Evolutionary conservation across 2,888 invertebrate genomes (phyloP).

Genomic region (Stenchaetothrips biformis): DNA sequence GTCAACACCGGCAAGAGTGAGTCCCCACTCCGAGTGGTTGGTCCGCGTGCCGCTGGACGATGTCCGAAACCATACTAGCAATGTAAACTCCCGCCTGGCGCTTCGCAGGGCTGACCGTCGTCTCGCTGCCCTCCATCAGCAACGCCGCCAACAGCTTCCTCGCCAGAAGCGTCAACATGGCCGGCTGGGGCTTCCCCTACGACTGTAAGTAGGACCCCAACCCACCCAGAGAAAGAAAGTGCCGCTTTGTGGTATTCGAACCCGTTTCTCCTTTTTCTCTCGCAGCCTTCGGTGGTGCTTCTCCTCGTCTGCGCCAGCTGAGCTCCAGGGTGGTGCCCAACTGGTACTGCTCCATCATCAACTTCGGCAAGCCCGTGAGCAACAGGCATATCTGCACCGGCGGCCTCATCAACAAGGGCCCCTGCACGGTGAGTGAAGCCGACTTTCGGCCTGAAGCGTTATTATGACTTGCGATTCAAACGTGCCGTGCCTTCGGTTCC

Average conservation of each 20-base stretch:
- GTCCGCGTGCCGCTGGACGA: too few relatives aligned
- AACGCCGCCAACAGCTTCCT: not conserved
- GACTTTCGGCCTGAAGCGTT: too few relatives aligned
- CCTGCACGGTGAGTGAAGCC: not conserved
- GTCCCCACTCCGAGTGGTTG: too few relatives aligned
- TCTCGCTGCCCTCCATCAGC: not conserved
- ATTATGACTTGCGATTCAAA: too few relatives aligned
- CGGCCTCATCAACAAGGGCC: conserved; percentile 6
- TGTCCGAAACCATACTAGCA: too few relatives aligned
- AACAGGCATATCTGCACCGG: not conserved
- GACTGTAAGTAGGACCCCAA: not conserved
- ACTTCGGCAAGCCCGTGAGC: not conserved
- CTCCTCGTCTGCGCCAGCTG: not conserved
- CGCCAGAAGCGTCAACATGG: not conserved
- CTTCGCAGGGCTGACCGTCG: not conserved
- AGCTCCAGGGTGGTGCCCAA: conserved; percentile 7
- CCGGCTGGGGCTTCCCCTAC: conserved; percentile 9
- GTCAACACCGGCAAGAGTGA: not conserved
- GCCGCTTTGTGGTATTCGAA: too few relatives aligned
- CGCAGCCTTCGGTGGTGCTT: not conserved
- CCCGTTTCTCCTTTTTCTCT: not conserved
- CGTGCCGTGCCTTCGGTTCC: not conserved
- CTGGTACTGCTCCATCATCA: not conserved
- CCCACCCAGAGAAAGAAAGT: too few relatives aligned
- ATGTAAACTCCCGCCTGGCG: too few relatives aligned